Evolutionary conservation across 2,113 vertebrate species (phyloP).

Genomic region (Silurus asotus): DNA sequence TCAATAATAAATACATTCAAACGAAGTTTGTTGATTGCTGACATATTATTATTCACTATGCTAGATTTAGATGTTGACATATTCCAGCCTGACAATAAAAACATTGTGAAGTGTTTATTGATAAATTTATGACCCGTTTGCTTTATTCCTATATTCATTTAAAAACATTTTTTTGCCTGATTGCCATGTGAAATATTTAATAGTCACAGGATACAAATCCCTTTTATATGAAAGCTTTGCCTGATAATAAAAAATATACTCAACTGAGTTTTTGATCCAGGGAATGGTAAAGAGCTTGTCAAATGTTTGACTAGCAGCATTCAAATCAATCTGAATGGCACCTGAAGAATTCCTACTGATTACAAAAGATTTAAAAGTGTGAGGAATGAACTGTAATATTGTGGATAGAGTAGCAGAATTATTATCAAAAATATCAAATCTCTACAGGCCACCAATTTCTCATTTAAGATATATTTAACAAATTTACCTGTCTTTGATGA

Average conservation of each 20-base stretch:
- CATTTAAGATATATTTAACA: neutral
- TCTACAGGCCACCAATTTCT: neutral
- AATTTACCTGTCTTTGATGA: conserved; percentile 64
- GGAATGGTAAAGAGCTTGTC: conserved; percentile 57
- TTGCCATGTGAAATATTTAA: too few species aligned
- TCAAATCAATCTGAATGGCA: conserved; percentile 60
- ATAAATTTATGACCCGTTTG: too few species aligned
- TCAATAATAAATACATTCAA: neutral
- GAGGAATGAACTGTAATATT: neutral
- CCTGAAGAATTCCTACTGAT: conserved; percentile 15
- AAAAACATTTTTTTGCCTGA: too few species aligned
- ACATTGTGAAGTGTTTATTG: too few species aligned
- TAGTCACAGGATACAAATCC: too few species aligned
- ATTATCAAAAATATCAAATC: neutral
- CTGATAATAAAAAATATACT: conserved; percentile 10
- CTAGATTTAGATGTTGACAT: too few species aligned
- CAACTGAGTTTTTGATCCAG: conserved; percentile 67
- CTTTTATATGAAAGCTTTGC: neutral
- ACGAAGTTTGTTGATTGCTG: neutral
- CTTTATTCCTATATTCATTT: too few species aligned
- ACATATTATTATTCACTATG: too few species aligned
- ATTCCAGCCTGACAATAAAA: too few species aligned
- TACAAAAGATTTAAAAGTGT: neutral
- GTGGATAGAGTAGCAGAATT: neutral
- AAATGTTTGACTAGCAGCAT: conserved; percentile 60